These are phyloP conservation scores for Lagria hirta DNA, from an alignment of 2,888 invertebrate genomes.

Conservation along the genomic window DNA sequence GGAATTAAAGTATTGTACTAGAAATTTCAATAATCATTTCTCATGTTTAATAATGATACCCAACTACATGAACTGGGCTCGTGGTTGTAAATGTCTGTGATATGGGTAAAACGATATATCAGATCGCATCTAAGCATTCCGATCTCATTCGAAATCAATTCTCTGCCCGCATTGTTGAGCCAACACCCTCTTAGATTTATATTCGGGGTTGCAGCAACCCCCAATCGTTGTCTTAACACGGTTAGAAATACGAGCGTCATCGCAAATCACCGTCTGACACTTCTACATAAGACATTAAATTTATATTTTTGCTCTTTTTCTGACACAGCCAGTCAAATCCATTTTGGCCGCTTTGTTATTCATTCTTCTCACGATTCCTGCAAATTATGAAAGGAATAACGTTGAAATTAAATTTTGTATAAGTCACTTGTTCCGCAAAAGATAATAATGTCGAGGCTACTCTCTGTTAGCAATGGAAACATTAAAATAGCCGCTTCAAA, in stretches of 20 bases:
- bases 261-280: slow-evolving; percentile 32
- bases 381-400: too few relatives aligned
- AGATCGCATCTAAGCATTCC: slow-evolving; percentile 48
- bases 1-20: slow-evolving; percentile 6
- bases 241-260: slow-evolving; percentile 40
- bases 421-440: too few relatives aligned
- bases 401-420: too few relatives aligned
- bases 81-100: slow-evolving; percentile 23
- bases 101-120: slow-evolving; percentile 42
- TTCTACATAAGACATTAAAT: slow-evolving; percentile 14
- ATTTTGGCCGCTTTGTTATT: too few relatives aligned
- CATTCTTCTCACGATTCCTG: too few relatives aligned
- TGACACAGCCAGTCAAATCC: too few relatives aligned
- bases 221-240: slow-evolving; percentile 49
- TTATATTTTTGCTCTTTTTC: slow-evolving; percentile 16
- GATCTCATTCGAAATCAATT: slow-evolving; percentile 49
- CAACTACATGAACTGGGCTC: slow-evolving; percentile 14
- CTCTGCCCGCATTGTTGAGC: slow-evolving; percentile 44
- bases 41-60: slow-evolving; percentile 25
- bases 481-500: too few relatives aligned
- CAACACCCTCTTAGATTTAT: slow-evolving; percentile 47
- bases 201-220: slow-evolving; percentile 44
- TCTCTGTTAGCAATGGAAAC: too few relatives aligned
- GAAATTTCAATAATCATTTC: slow-evolving; percentile 16
- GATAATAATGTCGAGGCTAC: too few relatives aligned